These are phyloP conservation scores for Campylomormyrus tamandua DNA, from an alignment of 2,113 vertebrate species.

Conservation along the genomic window DNA sequence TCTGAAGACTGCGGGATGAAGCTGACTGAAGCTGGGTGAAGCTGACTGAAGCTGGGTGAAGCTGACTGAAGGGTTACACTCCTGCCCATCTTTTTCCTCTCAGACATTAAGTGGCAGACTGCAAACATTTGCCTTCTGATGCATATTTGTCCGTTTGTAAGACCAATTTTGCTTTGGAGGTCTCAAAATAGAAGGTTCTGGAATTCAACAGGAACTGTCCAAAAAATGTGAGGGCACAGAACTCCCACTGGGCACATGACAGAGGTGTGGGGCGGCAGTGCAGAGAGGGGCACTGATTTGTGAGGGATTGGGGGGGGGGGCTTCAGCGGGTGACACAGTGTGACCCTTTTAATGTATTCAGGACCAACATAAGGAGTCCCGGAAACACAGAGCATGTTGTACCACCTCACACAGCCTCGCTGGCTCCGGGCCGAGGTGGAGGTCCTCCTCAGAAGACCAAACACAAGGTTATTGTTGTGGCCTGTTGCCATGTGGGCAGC, in stretches of 20 bases:
- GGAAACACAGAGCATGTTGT: slow-evolving; percentile 21
- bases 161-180: not conserved
- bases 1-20: not conserved
- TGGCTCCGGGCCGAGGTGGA: slow-evolving; percentile 7
- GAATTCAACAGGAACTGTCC: slow-evolving; percentile 17
- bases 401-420: not conserved
- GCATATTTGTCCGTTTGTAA: not conserved
- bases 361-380: not conserved
- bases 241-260: slow-evolving; percentile 21
- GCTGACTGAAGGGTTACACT: not conserved
- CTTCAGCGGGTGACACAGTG: not conserved
- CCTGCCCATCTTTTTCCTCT: not conserved
- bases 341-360: slow-evolving; percentile 6
- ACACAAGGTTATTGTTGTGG: slow-evolving; percentile 37
- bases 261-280: not conserved
- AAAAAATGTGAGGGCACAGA: slow-evolving; percentile 7
- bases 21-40: too few relatives aligned
- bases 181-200: slow-evolving; percentile 3
- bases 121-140: not conserved
- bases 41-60: not conserved
- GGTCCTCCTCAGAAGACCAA: not conserved
- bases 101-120: not conserved
- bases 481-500: slow-evolving; percentile 1
- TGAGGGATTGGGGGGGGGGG: not conserved
- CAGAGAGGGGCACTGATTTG: not conserved